phyloP scores from a whole-genome alignment of 2,797 vertebrate species.

The Pseudochirops cupreus region DNA sequence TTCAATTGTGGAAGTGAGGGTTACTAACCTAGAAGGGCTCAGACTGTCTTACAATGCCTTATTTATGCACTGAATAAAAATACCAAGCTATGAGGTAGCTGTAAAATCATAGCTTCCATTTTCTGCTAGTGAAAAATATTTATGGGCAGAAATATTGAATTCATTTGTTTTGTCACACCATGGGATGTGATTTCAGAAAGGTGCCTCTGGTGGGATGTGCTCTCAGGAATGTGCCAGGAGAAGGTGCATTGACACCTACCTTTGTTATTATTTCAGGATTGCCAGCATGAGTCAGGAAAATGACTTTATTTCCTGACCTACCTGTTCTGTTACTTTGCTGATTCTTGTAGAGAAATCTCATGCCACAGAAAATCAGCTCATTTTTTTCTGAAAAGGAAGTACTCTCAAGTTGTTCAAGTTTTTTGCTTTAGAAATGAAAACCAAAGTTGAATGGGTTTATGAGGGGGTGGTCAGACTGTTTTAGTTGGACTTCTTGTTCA shows the following conservation, averaged over 20 bases:
- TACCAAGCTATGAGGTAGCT: slow-evolving; percentile 26
- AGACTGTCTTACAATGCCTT: neutral
- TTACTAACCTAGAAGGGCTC: neutral
- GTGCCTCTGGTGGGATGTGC: slow-evolving; percentile 36
- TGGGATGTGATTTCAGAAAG: slow-evolving; percentile 54
- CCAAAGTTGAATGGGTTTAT: neutral
- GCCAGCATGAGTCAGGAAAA: neutral
- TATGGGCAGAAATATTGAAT: slow-evolving; percentile 44
- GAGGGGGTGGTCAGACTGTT: neutral
- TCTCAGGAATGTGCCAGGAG: slow-evolving; percentile 52
- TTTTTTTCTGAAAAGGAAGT: neutral
- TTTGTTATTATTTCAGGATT: slow-evolving; percentile 2
- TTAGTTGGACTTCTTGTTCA: neutral
- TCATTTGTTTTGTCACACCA: slow-evolving; percentile 49
- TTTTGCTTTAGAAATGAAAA: neutral
- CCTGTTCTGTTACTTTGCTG: neutral
- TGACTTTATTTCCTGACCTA: neutral
- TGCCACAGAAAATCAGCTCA: neutral
- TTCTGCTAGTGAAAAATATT: slow-evolving; percentile 48
- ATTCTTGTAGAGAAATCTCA: neutral
- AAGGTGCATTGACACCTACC: neutral
- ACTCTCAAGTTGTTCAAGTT: neutral
- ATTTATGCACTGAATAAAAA: slow-evolving; percentile 42
- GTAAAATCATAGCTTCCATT: slow-evolving; percentile 53
- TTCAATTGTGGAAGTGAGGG: slow-evolving; percentile 54